A percentile compares a stretch with the other conserved stretches of the same genome.
Conservation (phyloP, 2,888 invertebrate species). For the Tachina grossa region DNA sequence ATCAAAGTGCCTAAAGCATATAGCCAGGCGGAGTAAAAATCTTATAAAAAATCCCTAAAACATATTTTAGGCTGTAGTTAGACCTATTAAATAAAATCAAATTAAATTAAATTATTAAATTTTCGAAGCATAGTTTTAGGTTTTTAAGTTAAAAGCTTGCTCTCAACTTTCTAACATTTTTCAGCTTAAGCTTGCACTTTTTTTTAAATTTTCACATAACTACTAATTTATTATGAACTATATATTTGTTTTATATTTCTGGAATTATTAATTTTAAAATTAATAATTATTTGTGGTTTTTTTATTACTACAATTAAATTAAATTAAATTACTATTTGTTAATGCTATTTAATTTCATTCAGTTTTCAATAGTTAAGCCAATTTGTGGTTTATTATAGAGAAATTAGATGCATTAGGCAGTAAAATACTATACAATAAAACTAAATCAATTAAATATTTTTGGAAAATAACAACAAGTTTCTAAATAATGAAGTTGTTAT, state of each 20-base stretch:
- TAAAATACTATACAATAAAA: no score
- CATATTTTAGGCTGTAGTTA: no score
- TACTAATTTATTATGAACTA: neutral
- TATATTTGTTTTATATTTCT: neutral
- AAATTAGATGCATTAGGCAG: conserved; percentile 1
- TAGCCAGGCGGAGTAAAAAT: no score
- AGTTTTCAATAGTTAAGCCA: conserved; percentile 19
- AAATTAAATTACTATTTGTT: neutral
- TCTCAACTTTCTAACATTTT: neutral
- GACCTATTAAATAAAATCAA: no score
- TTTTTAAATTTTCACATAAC: neutral
- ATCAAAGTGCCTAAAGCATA: no score
- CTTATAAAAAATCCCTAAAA: no score
- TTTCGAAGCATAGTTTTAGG: no score
- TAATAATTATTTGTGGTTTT: conserved; percentile 20
- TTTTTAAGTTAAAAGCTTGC: no score
- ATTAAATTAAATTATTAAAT: no score
- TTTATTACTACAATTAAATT: neutral
- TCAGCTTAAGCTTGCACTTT: neutral
- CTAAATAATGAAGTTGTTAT: no score
- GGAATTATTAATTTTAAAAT: conserved; percentile 11
- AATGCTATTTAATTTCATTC: neutral
- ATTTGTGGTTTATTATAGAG: conserved; percentile 28
- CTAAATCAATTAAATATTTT: no score
- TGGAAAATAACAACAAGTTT: no score